A percentile compares a stretch with the other conserved stretches of the same genome.
Conservation (phyloP, 2,113 vertebrate species). For the Danio rerio region DNA sequence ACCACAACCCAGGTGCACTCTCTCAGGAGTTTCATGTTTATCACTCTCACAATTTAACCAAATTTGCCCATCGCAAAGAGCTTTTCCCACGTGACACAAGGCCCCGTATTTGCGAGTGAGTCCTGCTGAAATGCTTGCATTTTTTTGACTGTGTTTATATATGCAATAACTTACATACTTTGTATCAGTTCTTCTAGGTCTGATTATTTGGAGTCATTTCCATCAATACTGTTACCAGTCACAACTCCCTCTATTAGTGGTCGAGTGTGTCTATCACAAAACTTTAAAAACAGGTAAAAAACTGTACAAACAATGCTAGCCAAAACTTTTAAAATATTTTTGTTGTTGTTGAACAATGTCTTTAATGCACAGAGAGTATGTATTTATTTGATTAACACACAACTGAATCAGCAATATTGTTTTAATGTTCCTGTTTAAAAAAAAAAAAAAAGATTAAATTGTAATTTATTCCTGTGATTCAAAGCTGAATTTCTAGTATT, state of each 20-base stretch:
- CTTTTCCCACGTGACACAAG: constrained; percentile 57
- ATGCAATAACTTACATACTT: not conserved
- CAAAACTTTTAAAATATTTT: no score
- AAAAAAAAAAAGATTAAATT: no score
- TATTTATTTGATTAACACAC: no score
- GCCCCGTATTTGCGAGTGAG: constrained; percentile 30
- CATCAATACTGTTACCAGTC: constrained; percentile 62
- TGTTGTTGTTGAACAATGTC: no score
- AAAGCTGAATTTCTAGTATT: no score
- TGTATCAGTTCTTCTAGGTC: constrained; percentile 54
- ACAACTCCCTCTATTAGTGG: constrained; percentile 62
- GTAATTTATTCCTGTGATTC: no score
- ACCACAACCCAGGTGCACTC: constrained; percentile 63
- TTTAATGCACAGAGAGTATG: no score
- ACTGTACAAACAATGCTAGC: no score
- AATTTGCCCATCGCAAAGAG: constrained; percentile 61
- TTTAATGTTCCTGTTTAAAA: no score
- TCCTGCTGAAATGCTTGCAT: not conserved
- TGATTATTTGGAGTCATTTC: constrained; percentile 61
- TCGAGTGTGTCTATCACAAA: constrained; percentile 60
- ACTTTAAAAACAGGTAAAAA: constrained; percentile 69
- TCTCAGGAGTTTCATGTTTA: constrained; percentile 59
- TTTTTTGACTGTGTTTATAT: not conserved
- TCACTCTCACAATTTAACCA: constrained; percentile 62
- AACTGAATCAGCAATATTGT: no score